Conservation (phyloP, 2,888 invertebrate genomes). For the Pristionchus entomophagus region DNA sequence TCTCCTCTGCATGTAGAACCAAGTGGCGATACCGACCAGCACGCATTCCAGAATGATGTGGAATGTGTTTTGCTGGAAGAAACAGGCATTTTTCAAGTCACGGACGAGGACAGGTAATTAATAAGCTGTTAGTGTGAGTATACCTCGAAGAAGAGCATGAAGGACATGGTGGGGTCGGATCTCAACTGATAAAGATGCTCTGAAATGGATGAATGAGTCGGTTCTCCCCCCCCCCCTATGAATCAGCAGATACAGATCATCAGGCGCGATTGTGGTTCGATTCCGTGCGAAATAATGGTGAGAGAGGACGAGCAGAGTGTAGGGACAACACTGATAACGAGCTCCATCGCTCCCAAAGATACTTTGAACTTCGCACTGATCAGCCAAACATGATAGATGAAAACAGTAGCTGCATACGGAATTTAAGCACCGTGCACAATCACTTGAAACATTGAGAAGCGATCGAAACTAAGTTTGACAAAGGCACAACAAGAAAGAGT, state of each 20-base stretch:
- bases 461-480: background rate
- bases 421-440: background rate
- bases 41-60: conserved; percentile 44
- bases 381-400: background rate
- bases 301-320: background rate
- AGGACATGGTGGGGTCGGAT: background rate
- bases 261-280: conserved; percentile 36
- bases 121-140: too few species aligned
- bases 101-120: too few species aligned
- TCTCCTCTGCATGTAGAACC: conserved; percentile 42
- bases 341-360: background rate
- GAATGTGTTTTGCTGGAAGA: conserved; percentile 42
- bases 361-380: background rate
- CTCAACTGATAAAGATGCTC: background rate
- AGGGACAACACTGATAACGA: conserved; percentile 14
- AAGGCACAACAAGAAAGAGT: too few species aligned
- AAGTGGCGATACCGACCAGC: conserved; percentile 33
- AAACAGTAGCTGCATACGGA: too few species aligned
- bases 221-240: background rate
- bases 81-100: background rate
- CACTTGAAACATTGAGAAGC: background rate
- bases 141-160: conserved; percentile 39
- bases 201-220: background rate
- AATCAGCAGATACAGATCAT: conserved; percentile 25
- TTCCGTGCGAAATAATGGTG: background rate